Evolutionary conservation across 2,797 vertebrate species (phyloP), one percentile per base, ranked within the genome.

Genomic region (Triplophysa yarkandensis): DNA sequence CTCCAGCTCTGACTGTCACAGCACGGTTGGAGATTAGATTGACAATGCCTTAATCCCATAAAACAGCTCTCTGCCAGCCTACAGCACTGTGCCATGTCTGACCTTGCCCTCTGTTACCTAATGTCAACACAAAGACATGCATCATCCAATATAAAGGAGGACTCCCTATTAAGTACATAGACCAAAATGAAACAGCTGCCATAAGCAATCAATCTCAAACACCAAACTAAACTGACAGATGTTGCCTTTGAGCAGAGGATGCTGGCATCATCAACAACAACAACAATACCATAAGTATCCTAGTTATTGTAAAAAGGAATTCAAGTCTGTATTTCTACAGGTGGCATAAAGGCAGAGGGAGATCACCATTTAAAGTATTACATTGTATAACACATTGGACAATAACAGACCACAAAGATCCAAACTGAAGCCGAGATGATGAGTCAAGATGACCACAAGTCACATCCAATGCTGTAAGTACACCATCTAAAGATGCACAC

Each of bases 361-460:
- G 87, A 90, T 91, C 86, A 89, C 91, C 87, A 93, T 93, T 90
- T 90, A 90, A 91, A 91, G 90, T 0, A 87, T 92, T 61, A 92
- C 88, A 74, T 89, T 88, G 86, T 91, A 90, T 91, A 93, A 92
- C 86, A 91, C 89, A 70, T 85, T 91, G 89, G 92, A 94, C 80
- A 91, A 92, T 78, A 92, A 92, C 86, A 93, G 92, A 87, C 86
- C 91, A 66, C 92, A 93, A 87, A 92, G 77, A 91, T 91, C 83
- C 90, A 93, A 81, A 92, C 91, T 0, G 92, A 94, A 94, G 77
- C 92, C 17, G 91, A 93, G 84, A 95, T 93, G 87, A 94, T 95
- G 92, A 95, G 92, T 89, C 93, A 94, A 75, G 93, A 94, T 55
- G 94, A 94, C 82, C 92, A 93, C 84, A 92, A 94, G 85, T 93